These are phyloP conservation scores for Tetragnatha montana DNA, from an alignment of 2,888 invertebrate genomes.

Conservation along the genomic window DNA sequence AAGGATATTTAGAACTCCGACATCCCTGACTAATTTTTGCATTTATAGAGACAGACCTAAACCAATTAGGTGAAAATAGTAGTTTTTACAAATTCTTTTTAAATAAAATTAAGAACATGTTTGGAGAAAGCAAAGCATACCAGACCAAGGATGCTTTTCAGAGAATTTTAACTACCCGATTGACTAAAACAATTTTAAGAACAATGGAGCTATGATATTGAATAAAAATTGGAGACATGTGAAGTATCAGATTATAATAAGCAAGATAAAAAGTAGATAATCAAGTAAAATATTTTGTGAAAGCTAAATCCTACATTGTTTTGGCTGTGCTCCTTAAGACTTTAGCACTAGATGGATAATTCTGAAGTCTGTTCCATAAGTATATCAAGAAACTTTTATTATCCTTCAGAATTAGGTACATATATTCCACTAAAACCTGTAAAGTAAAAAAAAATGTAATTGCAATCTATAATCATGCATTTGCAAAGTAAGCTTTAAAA, in stretches of 20 bases:
- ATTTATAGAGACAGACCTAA: too few relatives aligned
- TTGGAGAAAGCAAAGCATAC: too few relatives aligned
- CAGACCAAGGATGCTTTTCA: too few relatives aligned
- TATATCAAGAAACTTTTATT: constrained; percentile 37
- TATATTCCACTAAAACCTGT: constrained; percentile 43
- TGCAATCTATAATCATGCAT: too few relatives aligned
- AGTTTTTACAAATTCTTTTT: too few relatives aligned
- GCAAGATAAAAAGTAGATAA: background rate
- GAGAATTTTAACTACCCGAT: too few relatives aligned
- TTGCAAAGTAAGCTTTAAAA: background rate
- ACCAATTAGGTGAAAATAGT: too few relatives aligned
- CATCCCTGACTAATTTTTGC: too few relatives aligned
- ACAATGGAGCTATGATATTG: background rate
- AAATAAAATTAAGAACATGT: too few relatives aligned
- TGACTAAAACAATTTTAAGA: too few relatives aligned
- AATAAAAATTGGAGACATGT: background rate
- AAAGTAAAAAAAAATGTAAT: constrained; percentile 1
- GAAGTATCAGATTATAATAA: background rate
- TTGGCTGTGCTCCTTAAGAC: constrained; percentile 21
- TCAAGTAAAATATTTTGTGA: too few relatives aligned
- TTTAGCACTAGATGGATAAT: constrained; percentile 52
- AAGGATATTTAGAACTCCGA: too few relatives aligned
- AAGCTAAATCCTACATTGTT: constrained; percentile 9
- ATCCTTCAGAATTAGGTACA: constrained; percentile 9
- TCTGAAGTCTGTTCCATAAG: constrained; percentile 62